Percentiles rank a stretch among this genome's conserved stretches.
These are phyloP conservation scores for Orchesella flavescens DNA, from an alignment of 2,888 invertebrate species.

Conservation along the genomic window DNA sequence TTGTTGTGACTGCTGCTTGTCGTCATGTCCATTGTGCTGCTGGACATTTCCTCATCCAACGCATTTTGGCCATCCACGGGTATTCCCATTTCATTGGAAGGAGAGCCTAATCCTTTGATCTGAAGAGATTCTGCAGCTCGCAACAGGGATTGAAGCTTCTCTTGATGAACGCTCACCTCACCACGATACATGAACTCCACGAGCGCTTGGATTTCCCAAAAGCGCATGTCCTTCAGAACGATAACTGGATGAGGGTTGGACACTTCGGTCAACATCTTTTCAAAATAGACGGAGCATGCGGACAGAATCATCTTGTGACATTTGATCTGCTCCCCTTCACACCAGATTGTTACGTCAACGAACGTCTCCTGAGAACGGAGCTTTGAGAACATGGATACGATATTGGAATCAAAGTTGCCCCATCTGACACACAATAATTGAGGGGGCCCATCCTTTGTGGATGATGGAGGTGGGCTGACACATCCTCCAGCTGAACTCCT, in stretches of 20 bases:
- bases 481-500: constrained; percentile 53
- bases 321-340: constrained; percentile 70
- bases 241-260: constrained; percentile 71
- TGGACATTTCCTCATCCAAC: constrained; percentile 61
- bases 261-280: constrained; percentile 70
- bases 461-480: constrained; percentile 47
- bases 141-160: constrained; percentile 71
- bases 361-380: constrained; percentile 71
- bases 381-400: constrained; percentile 72
- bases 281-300: constrained; percentile 72
- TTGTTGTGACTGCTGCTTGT: constrained; percentile 57
- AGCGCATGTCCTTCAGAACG: constrained; percentile 71
- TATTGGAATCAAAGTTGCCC: constrained; percentile 72
- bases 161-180: constrained; percentile 72
- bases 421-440: constrained; percentile 72
- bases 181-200: constrained; percentile 72
- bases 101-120: constrained; percentile 72
- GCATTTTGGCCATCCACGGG: constrained; percentile 50
- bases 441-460: constrained; percentile 64
- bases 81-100: constrained; percentile 65
- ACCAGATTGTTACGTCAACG: constrained; percentile 71
- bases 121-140: constrained; percentile 72
- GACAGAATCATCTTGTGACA: constrained; percentile 72
- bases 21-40: constrained; percentile 66
- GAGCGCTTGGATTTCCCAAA: constrained; percentile 72